phyloP scores from a whole-genome alignment of 2,113 vertebrate genomes.

The Pandion haliaetus region DNA sequence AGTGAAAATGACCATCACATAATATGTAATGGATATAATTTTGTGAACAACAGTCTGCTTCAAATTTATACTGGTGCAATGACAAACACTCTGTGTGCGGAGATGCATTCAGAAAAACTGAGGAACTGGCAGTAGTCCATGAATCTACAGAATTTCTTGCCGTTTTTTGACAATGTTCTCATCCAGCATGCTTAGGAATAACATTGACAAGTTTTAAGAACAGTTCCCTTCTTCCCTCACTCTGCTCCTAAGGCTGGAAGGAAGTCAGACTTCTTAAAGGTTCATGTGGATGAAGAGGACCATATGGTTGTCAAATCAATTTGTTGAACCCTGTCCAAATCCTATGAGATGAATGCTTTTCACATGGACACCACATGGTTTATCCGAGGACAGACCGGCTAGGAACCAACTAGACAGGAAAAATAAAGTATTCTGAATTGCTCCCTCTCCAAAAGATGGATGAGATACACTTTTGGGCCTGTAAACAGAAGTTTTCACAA shows the following conservation, averaged over 20 bases:
- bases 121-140: not conserved
- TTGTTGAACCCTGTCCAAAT: slow-evolving; percentile 3
- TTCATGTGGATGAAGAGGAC: slow-evolving; percentile 33
- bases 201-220: not conserved
- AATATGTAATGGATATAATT: not conserved
- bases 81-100: not conserved
- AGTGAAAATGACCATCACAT: not conserved
- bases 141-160: not conserved
- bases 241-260: slow-evolving; percentile 1
- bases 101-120: not conserved
- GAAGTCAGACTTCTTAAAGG: slow-evolving; percentile 34
- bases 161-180: not conserved
- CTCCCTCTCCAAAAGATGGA: not conserved
- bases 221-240: not conserved
- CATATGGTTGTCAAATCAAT: slow-evolving; percentile 44
- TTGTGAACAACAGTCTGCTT: not conserved
- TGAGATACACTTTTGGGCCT: not conserved
- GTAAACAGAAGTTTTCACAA: not conserved
- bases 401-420: not conserved
- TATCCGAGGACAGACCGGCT: slow-evolving; percentile 15
- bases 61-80: not conserved
- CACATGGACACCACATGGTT: slow-evolving; percentile 43
- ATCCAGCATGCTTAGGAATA: not conserved
- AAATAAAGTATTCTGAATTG: not conserved
- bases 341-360: not conserved